Conservation (phyloP, 2,888 invertebrate species). For the Conomelus anceps region DNA sequence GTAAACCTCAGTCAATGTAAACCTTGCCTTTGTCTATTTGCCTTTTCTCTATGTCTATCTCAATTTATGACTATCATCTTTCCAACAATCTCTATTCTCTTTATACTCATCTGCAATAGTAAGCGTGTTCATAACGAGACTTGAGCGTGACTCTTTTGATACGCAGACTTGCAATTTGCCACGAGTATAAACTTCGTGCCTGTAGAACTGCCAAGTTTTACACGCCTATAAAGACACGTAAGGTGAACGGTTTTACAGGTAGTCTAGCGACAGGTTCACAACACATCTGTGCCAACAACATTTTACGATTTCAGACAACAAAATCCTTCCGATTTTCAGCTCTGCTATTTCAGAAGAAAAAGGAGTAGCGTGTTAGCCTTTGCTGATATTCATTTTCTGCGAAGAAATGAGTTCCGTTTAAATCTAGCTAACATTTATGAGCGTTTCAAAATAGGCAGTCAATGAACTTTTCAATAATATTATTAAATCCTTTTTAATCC, state of each 20-base stretch:
- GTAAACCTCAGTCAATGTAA: neutral
- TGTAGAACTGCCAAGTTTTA: neutral
- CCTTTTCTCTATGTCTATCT: neutral
- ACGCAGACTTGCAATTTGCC: neutral
- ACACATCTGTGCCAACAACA: neutral
- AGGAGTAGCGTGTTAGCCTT: neutral
- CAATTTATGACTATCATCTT: neutral
- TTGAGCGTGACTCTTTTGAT: neutral
- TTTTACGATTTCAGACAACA: neutral
- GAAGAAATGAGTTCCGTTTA: no score
- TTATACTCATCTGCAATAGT: neutral
- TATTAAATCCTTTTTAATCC: no score
- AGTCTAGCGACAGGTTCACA: neutral
- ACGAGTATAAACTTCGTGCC: neutral
- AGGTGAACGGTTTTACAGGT: neutral
- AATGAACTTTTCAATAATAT: no score
- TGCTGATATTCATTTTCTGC: no score
- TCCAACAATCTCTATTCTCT: neutral
- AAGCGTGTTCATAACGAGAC: neutral
- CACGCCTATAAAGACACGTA: neutral
- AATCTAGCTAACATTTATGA: no score
- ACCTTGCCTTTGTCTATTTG: neutral
- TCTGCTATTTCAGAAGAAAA: no score
- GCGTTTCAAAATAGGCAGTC: no score
- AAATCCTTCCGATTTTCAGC: neutral